Percentiles rank a stretch among this genome's conserved stretches.
Conservation (phyloP, 2,113 vertebrate genomes). For the Brachyhypopomus gauderio region DNA sequence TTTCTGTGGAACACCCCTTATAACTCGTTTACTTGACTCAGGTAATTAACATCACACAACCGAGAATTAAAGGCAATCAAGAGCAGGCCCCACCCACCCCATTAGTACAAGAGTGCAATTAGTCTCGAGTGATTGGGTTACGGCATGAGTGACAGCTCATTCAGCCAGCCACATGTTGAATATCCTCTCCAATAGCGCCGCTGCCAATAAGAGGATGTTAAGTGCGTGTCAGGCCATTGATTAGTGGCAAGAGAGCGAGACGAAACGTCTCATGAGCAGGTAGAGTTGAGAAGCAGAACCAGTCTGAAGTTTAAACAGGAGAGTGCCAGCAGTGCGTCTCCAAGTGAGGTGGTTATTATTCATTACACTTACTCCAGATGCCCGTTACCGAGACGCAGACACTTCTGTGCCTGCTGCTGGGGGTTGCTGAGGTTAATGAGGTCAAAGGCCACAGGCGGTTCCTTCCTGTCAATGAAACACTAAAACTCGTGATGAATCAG, state of each 20-base stretch:
- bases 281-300: too few species aligned
- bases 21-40: slow-evolving; percentile 54
- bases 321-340: too few species aligned
- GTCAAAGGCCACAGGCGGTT: slow-evolving; percentile 63
- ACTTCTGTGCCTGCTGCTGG: slow-evolving; percentile 58
- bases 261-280: too few species aligned
- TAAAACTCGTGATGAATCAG: slow-evolving; percentile 66
- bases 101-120: slow-evolving; percentile 44
- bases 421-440: slow-evolving; percentile 58
- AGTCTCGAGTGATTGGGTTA: slow-evolving; percentile 41
- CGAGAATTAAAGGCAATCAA: slow-evolving; percentile 52
- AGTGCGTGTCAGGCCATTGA: background rate
- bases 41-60: slow-evolving; percentile 62
- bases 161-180: slow-evolving; percentile 23
- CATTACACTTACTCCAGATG: slow-evolving; percentile 1
- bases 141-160: slow-evolving; percentile 36
- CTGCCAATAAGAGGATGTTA: background rate
- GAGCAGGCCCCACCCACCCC: slow-evolving; percentile 41
- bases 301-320: too few species aligned
- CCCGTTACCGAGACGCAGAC: background rate
- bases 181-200: background rate
- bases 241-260: background rate
- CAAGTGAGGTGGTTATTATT: too few species aligned
- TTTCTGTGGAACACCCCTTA: slow-evolving; percentile 47
- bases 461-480: slow-evolving; percentile 71